These are phyloP conservation scores for Corythornis vintsioides DNA, from an alignment of 2,113 vertebrate species.

Conservation along the genomic window DNA sequence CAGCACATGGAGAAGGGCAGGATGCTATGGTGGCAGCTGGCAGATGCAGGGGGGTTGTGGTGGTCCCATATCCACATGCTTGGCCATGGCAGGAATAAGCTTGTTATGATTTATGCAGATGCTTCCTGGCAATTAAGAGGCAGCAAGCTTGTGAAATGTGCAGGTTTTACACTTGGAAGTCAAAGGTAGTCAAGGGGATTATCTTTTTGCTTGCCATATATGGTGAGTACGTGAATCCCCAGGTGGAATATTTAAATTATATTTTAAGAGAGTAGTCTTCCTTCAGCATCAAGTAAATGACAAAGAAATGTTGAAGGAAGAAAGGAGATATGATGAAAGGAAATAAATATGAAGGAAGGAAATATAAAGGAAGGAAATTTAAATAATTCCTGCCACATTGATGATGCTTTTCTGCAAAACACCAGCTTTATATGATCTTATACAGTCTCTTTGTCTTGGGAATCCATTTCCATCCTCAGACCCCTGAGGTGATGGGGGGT, in stretches of 20 bases:
- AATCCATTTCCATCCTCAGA: background rate
- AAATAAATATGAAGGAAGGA: too few species aligned
- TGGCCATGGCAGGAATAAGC: background rate
- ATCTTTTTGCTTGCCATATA: background rate
- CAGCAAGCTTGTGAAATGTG: background rate
- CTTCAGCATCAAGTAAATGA: background rate
- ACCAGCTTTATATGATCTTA: background rate
- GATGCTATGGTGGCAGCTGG: background rate
- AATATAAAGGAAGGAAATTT: background rate
- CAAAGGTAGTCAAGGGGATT: background rate
- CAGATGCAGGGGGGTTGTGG: background rate
- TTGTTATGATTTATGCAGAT: background rate
- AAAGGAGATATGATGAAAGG: too few species aligned
- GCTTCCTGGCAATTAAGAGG: background rate
- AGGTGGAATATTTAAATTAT: background rate
- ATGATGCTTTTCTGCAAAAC: background rate
- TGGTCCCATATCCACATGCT: fast-evolving
- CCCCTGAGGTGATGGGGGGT: too few species aligned
- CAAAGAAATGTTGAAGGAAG: background rate
- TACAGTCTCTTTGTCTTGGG: background rate
- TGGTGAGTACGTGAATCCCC: background rate
- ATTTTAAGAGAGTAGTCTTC: background rate
- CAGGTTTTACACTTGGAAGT: background rate
- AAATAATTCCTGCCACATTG: background rate
- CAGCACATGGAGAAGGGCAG: background rate